Percentiles rank a stretch among this genome's conserved stretches.
phyloP scores from a whole-genome alignment of 2,797 vertebrate species.

The Pseudopleuronectes americanus region DNA sequence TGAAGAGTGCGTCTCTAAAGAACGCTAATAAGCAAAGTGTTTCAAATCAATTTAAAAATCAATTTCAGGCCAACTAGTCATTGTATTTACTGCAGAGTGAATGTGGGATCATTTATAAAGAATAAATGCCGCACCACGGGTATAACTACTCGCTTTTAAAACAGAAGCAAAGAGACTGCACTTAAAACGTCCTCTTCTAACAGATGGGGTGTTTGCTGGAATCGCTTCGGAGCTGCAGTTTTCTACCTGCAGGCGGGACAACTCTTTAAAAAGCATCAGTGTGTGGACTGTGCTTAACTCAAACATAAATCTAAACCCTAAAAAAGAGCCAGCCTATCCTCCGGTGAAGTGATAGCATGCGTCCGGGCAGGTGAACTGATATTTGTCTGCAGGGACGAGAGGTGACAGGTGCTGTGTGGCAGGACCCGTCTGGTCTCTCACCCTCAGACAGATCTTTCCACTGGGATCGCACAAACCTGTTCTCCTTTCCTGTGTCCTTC shows the following conservation, averaged over 20 bases:
- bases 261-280: slow-evolving; percentile 36
- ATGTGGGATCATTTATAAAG: slow-evolving; percentile 30
- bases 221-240: slow-evolving; percentile 27
- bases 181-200: slow-evolving; percentile 1
- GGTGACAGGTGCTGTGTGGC: slow-evolving; percentile 42
- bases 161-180: slow-evolving; percentile 12
- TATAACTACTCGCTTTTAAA: slow-evolving; percentile 16
- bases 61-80: slow-evolving; percentile 13
- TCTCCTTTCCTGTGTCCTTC: slow-evolving; percentile 37
- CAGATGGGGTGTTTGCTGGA: slow-evolving; percentile 20
- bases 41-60: slow-evolving; percentile 35
- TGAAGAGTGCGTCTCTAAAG: slow-evolving; percentile 27
- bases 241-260: slow-evolving; percentile 40
- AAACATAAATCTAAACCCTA: slow-evolving; percentile 36
- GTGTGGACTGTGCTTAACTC: slow-evolving; percentile 45
- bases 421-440: slow-evolving; percentile 35
- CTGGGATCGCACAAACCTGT: slow-evolving; percentile 39
- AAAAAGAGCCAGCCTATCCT: slow-evolving; percentile 25
- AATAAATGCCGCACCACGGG: slow-evolving; percentile 10
- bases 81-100: slow-evolving; percentile 19
- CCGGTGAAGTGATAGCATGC: slow-evolving; percentile 8
- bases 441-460: slow-evolving; percentile 35
- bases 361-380: slow-evolving; percentile 35
- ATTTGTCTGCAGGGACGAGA: slow-evolving; percentile 45
- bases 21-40: slow-evolving; percentile 29